Base-by-base conservation (phyloP, 2,113 vertebrate genomes). In the Anarrhichthys ocellatus region DNA sequence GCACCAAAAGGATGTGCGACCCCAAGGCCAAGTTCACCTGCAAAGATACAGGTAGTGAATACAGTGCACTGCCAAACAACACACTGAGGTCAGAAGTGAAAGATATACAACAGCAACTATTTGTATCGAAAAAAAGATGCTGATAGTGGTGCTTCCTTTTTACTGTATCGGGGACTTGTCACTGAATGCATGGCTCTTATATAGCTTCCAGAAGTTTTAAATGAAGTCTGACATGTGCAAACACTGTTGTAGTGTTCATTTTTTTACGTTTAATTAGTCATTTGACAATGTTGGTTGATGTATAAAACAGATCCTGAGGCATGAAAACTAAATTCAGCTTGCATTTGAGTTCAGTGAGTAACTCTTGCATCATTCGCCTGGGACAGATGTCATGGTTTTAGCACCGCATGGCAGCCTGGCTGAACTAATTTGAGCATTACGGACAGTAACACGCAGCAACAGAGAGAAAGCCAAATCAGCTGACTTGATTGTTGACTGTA, bases 11-110 rank as follows among this genome's bases (percentile, higher is more conserved):
- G 9, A 77, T 89, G 20, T 99, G 98, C 58, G 97, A 99, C 89
- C 95, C 95, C 14, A 98, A 96, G 88, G 97, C 97, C 22, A 99
- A 99, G 88, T 99, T 99, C 80, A 98, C 97, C 88, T 99, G 98
- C 94, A 94, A 75, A 89, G 96, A 93, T 2, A 97, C 97, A 96
- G 98, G 98, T 99, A 94, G 44, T 32, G 77, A 59, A 63, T 9
- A 2, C 7, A 27, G n/a, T 18, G 9, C 61, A 22, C 63, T 18
- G 17, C 36, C 8, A 10, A 68, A 42, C 6, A 34, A 3, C 32
- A 62, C 1, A 50, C 6, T 44, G 24, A 24, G 42, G n/a, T 6
- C 38, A 29, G 29, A 65, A 6, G 22, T 42, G 36, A 70, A 50
- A 40, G 6, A 10, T 18, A 13, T 24, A 10, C 40, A n/a, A 11